These are phyloP conservation scores for Polia nebulosa DNA, from an alignment of 2,888 invertebrate species.

Conservation along the genomic window DNA sequence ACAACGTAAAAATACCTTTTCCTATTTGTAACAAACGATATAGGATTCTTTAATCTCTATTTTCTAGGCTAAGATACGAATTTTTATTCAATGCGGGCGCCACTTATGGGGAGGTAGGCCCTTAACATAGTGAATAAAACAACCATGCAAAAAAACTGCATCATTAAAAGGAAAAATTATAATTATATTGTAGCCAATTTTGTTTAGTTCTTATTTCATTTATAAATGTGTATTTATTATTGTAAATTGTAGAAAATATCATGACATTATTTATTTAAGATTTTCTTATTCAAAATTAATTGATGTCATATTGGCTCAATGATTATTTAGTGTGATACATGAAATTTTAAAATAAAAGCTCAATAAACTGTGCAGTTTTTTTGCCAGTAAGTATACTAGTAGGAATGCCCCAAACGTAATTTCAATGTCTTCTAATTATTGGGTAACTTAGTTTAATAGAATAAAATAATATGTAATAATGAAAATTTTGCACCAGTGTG, in stretches of 20 bases:
- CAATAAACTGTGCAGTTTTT: constrained; percentile 66
- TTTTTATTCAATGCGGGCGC: too few species aligned
- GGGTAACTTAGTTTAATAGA: constrained; percentile 48
- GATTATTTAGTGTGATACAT: constrained; percentile 37
- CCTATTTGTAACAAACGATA: too few species aligned
- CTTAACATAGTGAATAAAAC: constrained; percentile 24
- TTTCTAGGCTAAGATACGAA: too few species aligned
- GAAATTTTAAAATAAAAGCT: constrained; percentile 26
- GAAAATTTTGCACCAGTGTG: constrained; percentile 74
- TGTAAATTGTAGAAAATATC: constrained; percentile 4
- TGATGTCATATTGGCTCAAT: constrained; percentile 46
- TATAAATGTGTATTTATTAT: constrained; percentile 5
- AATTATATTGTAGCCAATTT: not conserved
- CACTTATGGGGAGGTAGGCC: too few species aligned
- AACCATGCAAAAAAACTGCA: constrained; percentile 65
- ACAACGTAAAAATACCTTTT: too few species aligned
- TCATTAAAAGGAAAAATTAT: not conserved
- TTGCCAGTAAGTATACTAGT: constrained; percentile 61
- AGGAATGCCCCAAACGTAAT: constrained; percentile 48
- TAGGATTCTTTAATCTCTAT: too few species aligned
- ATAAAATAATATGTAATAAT: constrained; percentile 37
- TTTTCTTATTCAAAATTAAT: constrained; percentile 31
- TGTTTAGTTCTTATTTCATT: constrained; percentile 8
- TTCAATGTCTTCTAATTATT: constrained; percentile 29
- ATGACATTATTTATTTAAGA: constrained; percentile 37